Evolutionary conservation across 2,797 vertebrate genomes (phyloP).

Genomic region (Borostomias antarcticus): DNA sequence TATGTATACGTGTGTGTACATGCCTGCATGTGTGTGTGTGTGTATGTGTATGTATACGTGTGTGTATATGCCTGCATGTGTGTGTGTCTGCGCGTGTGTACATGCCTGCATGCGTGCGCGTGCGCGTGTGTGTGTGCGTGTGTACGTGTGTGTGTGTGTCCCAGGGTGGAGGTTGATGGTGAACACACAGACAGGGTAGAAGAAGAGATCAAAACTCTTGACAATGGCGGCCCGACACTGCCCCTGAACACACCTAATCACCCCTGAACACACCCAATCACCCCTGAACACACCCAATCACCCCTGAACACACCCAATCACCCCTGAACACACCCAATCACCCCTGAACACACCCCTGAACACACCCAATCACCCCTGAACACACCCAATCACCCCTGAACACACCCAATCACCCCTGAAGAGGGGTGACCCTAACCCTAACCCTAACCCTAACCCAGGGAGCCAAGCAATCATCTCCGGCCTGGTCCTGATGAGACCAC

Average conservation of each 20-base stretch:
- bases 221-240: neutral
- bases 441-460: no score
- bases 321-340: neutral
- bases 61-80: no score
- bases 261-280: neutral
- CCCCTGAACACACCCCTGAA: neutral
- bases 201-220: neutral
- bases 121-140: neutral
- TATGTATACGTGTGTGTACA: slow-evolving; percentile 12
- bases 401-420: neutral
- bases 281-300: neutral
- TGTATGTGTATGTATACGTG: no score
- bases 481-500: no score
- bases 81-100: no score
- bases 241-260: no score
- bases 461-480: no score
- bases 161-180: no score
- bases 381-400: neutral
- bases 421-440: no score
- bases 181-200: no score
- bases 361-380: slow-evolving; percentile 1
- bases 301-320: slow-evolving; percentile 20
- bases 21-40: no score
- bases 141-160: no score
- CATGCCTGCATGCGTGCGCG: neutral